Evolutionary conservation across 2,888 invertebrate species (phyloP).

Genomic region (Encarsia formosa): DNA sequence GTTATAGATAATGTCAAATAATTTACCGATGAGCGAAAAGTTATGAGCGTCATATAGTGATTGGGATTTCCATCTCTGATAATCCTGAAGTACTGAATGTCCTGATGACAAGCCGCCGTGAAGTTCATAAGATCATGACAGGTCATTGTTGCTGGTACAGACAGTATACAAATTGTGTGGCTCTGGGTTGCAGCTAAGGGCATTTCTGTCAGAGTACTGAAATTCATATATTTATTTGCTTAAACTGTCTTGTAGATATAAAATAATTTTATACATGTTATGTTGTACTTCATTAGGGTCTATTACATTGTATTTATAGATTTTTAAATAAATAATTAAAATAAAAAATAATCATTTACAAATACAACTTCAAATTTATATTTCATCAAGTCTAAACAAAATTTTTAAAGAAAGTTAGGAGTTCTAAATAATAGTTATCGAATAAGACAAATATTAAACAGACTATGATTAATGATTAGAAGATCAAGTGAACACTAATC

Average conservation of each 20-base stretch:
- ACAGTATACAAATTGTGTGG: constrained; percentile 81
- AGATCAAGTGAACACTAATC: no score
- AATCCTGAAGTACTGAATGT: constrained; percentile 87
- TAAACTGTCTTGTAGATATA: constrained; percentile 15
- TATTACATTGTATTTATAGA: neutral
- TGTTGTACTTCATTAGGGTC: no score
- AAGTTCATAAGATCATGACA: constrained; percentile 92
- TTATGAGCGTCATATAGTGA: constrained; percentile 95
- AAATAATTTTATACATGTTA: no score
- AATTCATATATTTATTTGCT: constrained; percentile 29
- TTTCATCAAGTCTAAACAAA: no score
- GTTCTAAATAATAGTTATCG: no score
- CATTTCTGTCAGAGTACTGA: constrained; percentile 70
- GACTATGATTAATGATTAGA: no score
- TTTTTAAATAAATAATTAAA: neutral
- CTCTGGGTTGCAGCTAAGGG: constrained; percentile 66
- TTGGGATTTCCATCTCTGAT: constrained; percentile 88
- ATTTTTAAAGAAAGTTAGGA: no score
- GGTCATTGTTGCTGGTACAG: constrained; percentile 85
- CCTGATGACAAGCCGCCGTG: constrained; percentile 86
- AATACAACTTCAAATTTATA: no score
- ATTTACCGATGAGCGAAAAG: constrained; percentile 55
- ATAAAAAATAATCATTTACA: constrained; percentile 8
- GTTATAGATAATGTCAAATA: neutral
- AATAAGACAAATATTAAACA: no score